These are phyloP conservation scores for Mus minutoides DNA, from an alignment of 2,797 vertebrate species.

Conservation along the genomic window DNA sequence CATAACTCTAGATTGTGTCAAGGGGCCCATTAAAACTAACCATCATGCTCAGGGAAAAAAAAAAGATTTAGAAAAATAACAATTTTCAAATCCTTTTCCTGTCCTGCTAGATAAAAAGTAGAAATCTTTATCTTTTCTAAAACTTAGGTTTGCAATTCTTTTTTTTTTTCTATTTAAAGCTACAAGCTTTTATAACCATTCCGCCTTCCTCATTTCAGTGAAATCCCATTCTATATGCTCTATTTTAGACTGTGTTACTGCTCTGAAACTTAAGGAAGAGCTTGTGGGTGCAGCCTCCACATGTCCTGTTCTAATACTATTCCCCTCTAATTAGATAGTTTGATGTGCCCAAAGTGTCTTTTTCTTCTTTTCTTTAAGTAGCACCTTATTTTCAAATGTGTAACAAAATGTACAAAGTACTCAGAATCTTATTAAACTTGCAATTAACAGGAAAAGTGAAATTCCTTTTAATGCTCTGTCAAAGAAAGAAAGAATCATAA, in stretches of 20 bases:
- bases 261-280: constrained; percentile 32
- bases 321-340: background rate
- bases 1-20: background rate
- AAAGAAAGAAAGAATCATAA: background rate
- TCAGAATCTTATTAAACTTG: constrained; percentile 4
- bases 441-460: constrained; percentile 28
- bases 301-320: background rate
- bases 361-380: background rate
- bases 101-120: background rate
- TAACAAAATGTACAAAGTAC: background rate
- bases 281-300: background rate
- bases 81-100: background rate
- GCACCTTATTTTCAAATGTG: constrained; percentile 38
- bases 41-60: background rate
- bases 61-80: constrained; percentile 2
- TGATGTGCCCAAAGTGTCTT: background rate
- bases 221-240: background rate
- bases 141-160: background rate
- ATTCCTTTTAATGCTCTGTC: background rate
- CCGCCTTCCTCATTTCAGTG: background rate
- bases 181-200: background rate
- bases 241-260: background rate
- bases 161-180: constrained; percentile 18
- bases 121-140: background rate
- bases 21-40: background rate